phyloP scores from a whole-genome alignment of 1,140 invertebrate genomes.

The Zaprionus davidi region DNA sequence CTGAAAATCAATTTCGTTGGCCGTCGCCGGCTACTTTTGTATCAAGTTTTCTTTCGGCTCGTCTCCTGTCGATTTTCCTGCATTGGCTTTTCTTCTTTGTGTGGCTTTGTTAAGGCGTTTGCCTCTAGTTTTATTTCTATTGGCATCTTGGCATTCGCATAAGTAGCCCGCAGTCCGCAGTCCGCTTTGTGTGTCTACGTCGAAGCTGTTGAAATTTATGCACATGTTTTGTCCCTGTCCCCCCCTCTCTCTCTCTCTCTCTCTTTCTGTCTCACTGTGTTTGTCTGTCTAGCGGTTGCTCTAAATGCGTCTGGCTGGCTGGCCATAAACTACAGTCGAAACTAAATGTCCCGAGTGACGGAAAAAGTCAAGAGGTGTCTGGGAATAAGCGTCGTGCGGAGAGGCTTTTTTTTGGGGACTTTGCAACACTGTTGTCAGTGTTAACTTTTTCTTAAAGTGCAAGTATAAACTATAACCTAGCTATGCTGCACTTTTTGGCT shows the following conservation, averaged over 20 bases:
- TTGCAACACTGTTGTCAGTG: neutral
- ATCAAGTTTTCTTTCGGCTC: slow-evolving; percentile 45
- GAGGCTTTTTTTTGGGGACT: neutral
- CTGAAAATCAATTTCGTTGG: slow-evolving; percentile 70
- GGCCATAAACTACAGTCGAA: slow-evolving; percentile 51
- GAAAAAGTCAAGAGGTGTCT: slow-evolving; percentile 50
- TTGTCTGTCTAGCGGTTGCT: slow-evolving; percentile 1
- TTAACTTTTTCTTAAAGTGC: neutral
- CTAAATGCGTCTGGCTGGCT: slow-evolving; percentile 44
- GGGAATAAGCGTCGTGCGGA: slow-evolving; percentile 26
- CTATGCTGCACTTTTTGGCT: neutral
- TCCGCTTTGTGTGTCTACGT: slow-evolving; percentile 47
- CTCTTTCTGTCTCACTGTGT: neutral
- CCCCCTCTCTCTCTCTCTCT: neutral
- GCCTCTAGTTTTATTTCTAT: slow-evolving; percentile 26
- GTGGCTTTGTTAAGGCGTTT: slow-evolving; percentile 60
- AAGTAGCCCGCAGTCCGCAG: slow-evolving; percentile 53
- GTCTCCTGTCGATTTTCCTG: neutral
- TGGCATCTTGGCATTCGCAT: slow-evolving; percentile 51
- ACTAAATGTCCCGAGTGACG: slow-evolving; percentile 30
- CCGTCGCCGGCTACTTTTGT: slow-evolving; percentile 50
- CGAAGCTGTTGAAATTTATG: slow-evolving; percentile 60
- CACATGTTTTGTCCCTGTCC: slow-evolving; percentile 49
- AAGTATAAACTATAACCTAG: neutral
- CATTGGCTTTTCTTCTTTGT: slow-evolving; percentile 48